These are phyloP conservation scores for Pelobates fuscus DNA, from an alignment of 2,113 vertebrate species.

Conservation along the genomic window DNA sequence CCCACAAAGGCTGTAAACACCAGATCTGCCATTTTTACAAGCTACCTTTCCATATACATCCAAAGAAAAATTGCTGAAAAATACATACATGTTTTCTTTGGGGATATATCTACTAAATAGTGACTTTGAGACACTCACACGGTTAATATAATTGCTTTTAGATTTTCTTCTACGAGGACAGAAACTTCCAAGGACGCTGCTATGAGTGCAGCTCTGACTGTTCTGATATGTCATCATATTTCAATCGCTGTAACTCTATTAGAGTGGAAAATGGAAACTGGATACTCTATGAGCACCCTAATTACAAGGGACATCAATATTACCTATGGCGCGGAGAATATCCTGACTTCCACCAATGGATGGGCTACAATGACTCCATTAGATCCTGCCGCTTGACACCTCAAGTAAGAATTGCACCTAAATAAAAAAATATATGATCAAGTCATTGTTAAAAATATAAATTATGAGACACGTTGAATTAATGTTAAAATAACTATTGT, in stretches of 20 bases:
- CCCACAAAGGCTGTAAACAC: too few relatives aligned
- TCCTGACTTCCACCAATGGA: slow-evolving; percentile 73
- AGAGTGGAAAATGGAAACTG: slow-evolving; percentile 75
- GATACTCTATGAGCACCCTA: slow-evolving; percentile 78
- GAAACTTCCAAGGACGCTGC: slow-evolving; percentile 76
- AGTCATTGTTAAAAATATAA: not conserved
- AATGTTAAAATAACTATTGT: not conserved
- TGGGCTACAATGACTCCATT: slow-evolving; percentile 64
- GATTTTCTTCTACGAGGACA: slow-evolving; percentile 92
- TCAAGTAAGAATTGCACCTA: slow-evolving; percentile 8
- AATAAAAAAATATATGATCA: too few relatives aligned
- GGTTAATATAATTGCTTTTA: slow-evolving; percentile 53
- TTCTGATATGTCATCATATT: slow-evolving; percentile 20
- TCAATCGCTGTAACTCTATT: slow-evolving; percentile 63
- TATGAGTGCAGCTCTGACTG: slow-evolving; percentile 48
- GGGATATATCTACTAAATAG: too few relatives aligned
- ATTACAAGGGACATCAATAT: slow-evolving; percentile 71
- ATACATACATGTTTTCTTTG: too few relatives aligned
- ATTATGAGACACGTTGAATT: too few relatives aligned
- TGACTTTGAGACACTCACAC: too few relatives aligned
- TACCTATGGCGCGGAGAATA: slow-evolving; percentile 75
- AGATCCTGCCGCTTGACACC: slow-evolving; percentile 33
- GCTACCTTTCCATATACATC: too few relatives aligned
- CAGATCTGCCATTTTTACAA: too few relatives aligned
- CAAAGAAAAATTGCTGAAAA: too few relatives aligned